These are phyloP conservation scores for Pogonocherus hispidulus DNA, from an alignment of 2,888 invertebrate genomes.

Conservation along the genomic window DNA sequence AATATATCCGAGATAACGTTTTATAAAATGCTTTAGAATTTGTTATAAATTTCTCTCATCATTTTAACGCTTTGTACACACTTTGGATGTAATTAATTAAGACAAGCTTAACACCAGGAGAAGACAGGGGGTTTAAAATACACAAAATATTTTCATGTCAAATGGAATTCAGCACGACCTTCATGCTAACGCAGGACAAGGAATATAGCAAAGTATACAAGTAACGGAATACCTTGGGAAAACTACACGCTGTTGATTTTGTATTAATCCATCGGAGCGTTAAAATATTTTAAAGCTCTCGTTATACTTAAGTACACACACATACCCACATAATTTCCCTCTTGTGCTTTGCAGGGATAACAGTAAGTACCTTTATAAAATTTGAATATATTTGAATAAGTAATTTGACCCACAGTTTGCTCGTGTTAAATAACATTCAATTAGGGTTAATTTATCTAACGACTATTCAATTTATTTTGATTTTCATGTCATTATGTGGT, in stretches of 20 bases:
- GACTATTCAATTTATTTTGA: not conserved
- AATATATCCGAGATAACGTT: no score
- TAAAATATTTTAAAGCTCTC: conserved; percentile 34
- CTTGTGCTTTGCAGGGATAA: conserved; percentile 8
- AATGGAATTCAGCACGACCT: conserved; percentile 1
- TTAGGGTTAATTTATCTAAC: not conserved
- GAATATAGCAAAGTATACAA: conserved; percentile 8
- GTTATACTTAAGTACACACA: conserved; percentile 24
- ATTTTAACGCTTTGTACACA: not conserved
- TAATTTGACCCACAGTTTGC: not conserved
- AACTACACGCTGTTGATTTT: conserved; percentile 31
- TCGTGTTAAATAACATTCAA: not conserved
- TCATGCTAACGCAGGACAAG: not conserved
- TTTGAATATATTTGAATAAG: conserved; percentile 12
- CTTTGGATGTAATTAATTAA: not conserved
- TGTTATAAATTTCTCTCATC: no score
- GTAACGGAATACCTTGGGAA: conserved; percentile 15
- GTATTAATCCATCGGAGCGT: conserved; percentile 30
- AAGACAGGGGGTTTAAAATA: not conserved
- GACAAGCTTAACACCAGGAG: not conserved
- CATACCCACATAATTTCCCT: conserved; percentile 24
- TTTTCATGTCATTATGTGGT: not conserved
- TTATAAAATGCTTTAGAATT: no score
- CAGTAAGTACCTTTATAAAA: conserved; percentile 18
- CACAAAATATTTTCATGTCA: conserved; percentile 16